Evolutionary conservation across 2,797 vertebrate species (phyloP), one percentile per base, ranked within the genome.

Genomic region (Rhinella marina): DNA sequence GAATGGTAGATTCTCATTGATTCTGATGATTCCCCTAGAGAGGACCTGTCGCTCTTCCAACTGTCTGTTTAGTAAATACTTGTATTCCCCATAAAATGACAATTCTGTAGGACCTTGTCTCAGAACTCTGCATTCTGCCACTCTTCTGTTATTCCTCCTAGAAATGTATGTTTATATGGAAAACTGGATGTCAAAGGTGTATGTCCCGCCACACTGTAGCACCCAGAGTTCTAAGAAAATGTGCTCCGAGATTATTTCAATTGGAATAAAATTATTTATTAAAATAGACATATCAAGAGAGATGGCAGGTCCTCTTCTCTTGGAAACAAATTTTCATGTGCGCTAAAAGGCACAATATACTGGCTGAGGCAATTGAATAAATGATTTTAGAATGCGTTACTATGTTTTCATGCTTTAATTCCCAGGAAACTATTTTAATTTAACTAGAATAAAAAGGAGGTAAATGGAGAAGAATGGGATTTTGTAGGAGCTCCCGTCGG

Each of bases 401-500:
- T 12, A 21, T 29, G 54, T 41, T 79, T 79, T 59, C 17, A 59
- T 79, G 25, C 54, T n/a, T 61, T 21, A 21, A 41, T 32, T 80
- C 25, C 61, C 25, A 12, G 9, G 19, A 14, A 61, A 61, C 78
- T 29, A 23, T 54, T 57, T 84, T 59, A 70, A 56, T 70, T 54
- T 56, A 72, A 41, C 10, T 17, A 3, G 25, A 21, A 27, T 57
- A 84, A 73, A n/a, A 41, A 23, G 7, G 17, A 56, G 48, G 32
- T 56, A 72, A 84, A 41, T 16, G 0, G 29, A 59, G 66, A 72
- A 23, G 54, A 84, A 2, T 29, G 68, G 25, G 29, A 59, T 59
- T 84, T 73, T 32, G 41, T 52, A 84, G 62, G 64, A 25, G 81
- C 57, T 83, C 81, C 66, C 66, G 72, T 11, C 25, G 19, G 81